Conservation (phyloP, 2,113 vertebrate genomes). For the Neogobius melanostomus region DNA sequence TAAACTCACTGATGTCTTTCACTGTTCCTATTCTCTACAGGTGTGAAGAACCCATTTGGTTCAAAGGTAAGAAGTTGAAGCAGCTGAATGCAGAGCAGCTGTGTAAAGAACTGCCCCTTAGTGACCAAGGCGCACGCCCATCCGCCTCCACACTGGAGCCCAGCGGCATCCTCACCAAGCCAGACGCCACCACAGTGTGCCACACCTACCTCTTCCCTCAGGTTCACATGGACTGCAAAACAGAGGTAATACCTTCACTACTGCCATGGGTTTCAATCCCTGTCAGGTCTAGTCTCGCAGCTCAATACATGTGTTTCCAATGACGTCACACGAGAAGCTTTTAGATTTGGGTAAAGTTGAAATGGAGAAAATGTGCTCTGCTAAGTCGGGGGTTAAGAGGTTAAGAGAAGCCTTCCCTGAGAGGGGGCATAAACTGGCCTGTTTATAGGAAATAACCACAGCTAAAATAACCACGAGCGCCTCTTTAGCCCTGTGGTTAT, state of each 20-base stretch:
- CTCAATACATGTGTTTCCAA: neutral
- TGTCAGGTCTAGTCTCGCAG: neutral
- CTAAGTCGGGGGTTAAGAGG: no score
- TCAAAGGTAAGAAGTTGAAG: slow-evolving; percentile 84
- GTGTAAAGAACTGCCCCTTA: slow-evolving; percentile 66
- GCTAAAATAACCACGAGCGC: no score
- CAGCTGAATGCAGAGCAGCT: slow-evolving; percentile 80
- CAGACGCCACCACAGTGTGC: slow-evolving; percentile 83
- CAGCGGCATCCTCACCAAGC: slow-evolving; percentile 65
- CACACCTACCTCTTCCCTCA: slow-evolving; percentile 87
- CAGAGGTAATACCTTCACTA: slow-evolving; percentile 77
- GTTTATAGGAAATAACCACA: no score
- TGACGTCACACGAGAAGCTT: no score
- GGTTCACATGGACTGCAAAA: slow-evolving; percentile 86
- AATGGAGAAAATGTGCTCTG: no score
- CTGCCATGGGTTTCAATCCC: neutral
- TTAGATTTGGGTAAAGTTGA: no score
- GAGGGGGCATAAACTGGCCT: no score
- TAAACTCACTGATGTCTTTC: neutral
- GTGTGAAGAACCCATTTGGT: slow-evolving; percentile 79
- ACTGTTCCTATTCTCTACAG: slow-evolving; percentile 28
- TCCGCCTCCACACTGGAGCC: slow-evolving; percentile 42
- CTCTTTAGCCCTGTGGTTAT: no score
- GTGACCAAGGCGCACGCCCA: neutral
- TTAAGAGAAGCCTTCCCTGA: no score